Conservation (phyloP, 2,113 vertebrate genomes). For the Nansenia antarctica region DNA sequence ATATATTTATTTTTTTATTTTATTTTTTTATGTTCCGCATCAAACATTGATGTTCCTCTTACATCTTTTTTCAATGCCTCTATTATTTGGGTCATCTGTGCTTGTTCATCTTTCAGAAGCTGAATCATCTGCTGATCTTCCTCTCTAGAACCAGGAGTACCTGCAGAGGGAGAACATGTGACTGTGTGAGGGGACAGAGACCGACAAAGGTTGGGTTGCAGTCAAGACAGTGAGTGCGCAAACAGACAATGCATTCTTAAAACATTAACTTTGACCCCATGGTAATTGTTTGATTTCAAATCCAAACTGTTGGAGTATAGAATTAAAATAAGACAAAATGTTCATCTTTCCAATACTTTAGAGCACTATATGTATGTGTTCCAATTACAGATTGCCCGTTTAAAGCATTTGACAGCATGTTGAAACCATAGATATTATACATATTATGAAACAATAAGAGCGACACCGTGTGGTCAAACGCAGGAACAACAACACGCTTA, state of each 20-base stretch:
- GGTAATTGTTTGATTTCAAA: too few relatives aligned
- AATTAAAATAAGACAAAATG: too few relatives aligned
- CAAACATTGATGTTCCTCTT: slow-evolving; percentile 47
- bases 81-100: slow-evolving; percentile 70
- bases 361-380: too few relatives aligned
- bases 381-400: too few relatives aligned
- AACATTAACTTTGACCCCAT: too few relatives aligned
- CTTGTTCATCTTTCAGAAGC: slow-evolving; percentile 85
- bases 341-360: too few relatives aligned
- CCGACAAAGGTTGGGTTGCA: too few relatives aligned
- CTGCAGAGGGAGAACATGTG: slow-evolving; percentile 23
- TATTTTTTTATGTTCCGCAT: not conserved
- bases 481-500: not conserved
- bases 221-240: too few relatives aligned
- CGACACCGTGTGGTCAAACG: not conserved
- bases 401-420: not conserved
- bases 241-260: too few relatives aligned
- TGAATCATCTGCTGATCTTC: slow-evolving; percentile 81
- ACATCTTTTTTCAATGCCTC: slow-evolving; percentile 76
- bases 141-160: slow-evolving; percentile 64
- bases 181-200: too few relatives aligned
- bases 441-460: not conserved
- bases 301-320: too few relatives aligned
- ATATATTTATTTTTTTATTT: too few relatives aligned
- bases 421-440: not conserved